Base-by-base conservation (phyloP, 2,113 vertebrate genomes). In the Anguilla rostrata region DNA sequence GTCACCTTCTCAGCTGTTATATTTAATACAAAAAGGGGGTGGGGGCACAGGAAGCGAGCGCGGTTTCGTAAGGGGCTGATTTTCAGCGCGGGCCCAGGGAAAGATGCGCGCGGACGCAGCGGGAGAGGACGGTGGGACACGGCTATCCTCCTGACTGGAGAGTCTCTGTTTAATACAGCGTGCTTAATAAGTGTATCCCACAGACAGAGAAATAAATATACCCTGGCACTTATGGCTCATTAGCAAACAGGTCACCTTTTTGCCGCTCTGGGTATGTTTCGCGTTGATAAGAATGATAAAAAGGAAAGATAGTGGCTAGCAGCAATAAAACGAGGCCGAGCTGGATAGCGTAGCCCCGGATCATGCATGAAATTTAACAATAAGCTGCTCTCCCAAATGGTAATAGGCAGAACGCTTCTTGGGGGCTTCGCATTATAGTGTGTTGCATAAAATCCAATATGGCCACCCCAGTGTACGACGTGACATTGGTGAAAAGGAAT, bases 1-100 rank as follows among this genome's bases (percentile, higher is more conserved):
- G 95, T 95, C 94, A 95, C 95, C 95, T 96, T 95, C 93, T 95
- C 93, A 92, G 91, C 92, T 91, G 94, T 94, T 94, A 94, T 94
- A 94, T 95, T 94, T 95, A 95, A 94, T 95, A 94, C 93, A 5
- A 56, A 53, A 26, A 90, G 90, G 91, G 88, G 90, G 79, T 29
- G 78, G 40, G 90, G 88, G 91, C 89, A 88, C 39, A 78, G 88
- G 86, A 87, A 91, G 90, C 90, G 91, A 90, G 92, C 81, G 84
- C 87, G 46, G 88, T 92, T 89, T 90, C 90, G 5, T 90, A 81
- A 83, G 85, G 86, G 86, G 89, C 90, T 88, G 91, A 90, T 90
- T 92, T 91, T 92, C 82, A 91, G 89, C 91, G 92, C 86, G 90
- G 85, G 43, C 88, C 87, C 87, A 56, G 83, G 82, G 81, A 81